phyloP scores from a whole-genome alignment of 2,797 vertebrate species.

The Phalanger gymnotis region DNA sequence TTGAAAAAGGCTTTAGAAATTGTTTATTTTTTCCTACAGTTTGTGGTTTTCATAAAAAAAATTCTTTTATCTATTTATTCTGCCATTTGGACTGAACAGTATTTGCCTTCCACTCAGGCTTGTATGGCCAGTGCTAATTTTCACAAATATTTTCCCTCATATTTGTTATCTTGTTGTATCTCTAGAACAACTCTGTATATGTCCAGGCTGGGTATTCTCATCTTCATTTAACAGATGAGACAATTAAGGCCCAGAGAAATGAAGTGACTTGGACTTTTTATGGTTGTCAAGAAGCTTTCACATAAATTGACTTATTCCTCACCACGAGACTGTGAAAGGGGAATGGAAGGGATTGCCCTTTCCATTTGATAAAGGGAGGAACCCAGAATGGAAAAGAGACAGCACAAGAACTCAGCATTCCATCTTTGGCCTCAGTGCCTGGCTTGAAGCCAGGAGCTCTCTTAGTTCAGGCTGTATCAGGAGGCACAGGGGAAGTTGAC shows the following conservation, averaged over 20 bases:
- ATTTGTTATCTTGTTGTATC: not conserved
- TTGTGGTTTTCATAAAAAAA: conserved; percentile 10
- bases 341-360: not conserved
- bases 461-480: not conserved
- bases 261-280: not conserved
- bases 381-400: not conserved
- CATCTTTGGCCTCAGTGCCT: not conserved
- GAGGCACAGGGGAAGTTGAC: not conserved
- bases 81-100: not conserved
- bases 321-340: not conserved
- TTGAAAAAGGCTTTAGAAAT: not conserved
- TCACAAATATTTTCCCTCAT: not conserved
- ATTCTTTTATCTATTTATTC: not conserved
- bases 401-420: not conserved
- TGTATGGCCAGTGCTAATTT: not conserved
- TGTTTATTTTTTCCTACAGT: not conserved
- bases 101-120: not conserved
- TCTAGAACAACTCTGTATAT: not conserved
- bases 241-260: not conserved
- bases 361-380: not conserved
- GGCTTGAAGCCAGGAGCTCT: not conserved
- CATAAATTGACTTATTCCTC: not conserved
- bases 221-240: not conserved
- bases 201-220: not conserved
- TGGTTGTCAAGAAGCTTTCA: not conserved